These are phyloP conservation scores for Osmoderma eremita DNA, from an alignment of 2,888 invertebrate species.

Conservation along the genomic window DNA sequence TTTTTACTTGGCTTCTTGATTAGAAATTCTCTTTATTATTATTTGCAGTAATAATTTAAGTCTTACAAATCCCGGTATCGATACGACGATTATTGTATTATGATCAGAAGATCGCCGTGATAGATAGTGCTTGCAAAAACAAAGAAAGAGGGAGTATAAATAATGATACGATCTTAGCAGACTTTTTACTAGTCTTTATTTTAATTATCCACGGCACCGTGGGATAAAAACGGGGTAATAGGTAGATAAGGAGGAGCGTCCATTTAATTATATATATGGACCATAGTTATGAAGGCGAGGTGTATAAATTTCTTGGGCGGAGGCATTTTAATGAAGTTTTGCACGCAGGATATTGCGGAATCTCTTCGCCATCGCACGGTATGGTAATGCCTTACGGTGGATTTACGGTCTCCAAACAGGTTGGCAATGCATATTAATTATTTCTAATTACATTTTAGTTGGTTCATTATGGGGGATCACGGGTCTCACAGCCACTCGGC, in stretches of 20 bases:
- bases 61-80: no score
- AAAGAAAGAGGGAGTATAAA: not conserved
- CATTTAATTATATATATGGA: constrained; percentile 27
- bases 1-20: no score
- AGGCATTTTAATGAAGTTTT: constrained; percentile 41
- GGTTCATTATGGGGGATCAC: constrained; percentile 50
- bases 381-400: constrained; percentile 39
- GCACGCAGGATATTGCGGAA: constrained; percentile 38
- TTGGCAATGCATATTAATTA: constrained; percentile 51
- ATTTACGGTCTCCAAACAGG: constrained; percentile 45
- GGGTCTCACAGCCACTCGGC: constrained; percentile 46
- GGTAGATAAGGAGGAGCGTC: constrained; percentile 19
- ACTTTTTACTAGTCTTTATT: constrained; percentile 9
- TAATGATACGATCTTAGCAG: not conserved
- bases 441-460: constrained; percentile 51
- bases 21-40: no score
- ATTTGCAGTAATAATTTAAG: no score
- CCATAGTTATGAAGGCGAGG: constrained; percentile 17
- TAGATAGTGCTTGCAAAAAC: not conserved
- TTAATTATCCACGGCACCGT: constrained; percentile 20
- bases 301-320: constrained; percentile 35
- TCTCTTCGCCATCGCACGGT: constrained; percentile 28
- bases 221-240: constrained; percentile 26
- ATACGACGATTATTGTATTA: no score
- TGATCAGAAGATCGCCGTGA: no score